A percentile compares a stretch with the other conserved stretches of the same genome.
Conservation (phyloP, 2,888 invertebrate species). For the Ceraclea dissimilis region DNA sequence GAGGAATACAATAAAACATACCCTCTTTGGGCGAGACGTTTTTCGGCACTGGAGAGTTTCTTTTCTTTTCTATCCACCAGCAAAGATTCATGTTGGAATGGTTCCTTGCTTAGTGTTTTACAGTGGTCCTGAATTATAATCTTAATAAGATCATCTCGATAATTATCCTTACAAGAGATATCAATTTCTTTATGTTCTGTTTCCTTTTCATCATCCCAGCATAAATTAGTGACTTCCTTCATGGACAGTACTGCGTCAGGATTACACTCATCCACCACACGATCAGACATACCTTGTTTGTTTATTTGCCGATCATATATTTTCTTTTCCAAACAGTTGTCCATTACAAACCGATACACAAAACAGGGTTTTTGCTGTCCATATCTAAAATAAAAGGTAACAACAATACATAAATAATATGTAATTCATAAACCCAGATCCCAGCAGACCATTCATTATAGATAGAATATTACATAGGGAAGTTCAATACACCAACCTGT, state of each 20-base stretch:
- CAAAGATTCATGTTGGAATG: constrained; percentile 93
- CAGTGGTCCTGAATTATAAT: constrained; percentile 59
- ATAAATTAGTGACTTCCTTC: constrained; percentile 82
- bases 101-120: constrained; percentile 65
- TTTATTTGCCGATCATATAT: constrained; percentile 98
- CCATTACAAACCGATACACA: constrained; percentile 94
- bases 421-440: neutral
- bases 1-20: constrained; percentile 28
- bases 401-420: neutral
- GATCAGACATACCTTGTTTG: constrained; percentile 96
- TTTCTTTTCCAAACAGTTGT: constrained; percentile 94
- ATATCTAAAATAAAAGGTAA: constrained; percentile 53
- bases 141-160: constrained; percentile 75
- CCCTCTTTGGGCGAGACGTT: constrained; percentile 80
- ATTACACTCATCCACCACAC: constrained; percentile 97
- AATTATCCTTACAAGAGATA: constrained; percentile 52
- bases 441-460: too few relatives aligned
- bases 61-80: constrained; percentile 92
- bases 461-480: too few relatives aligned
- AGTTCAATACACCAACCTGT: constrained; percentile 44
- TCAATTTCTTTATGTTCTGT: constrained; percentile 12
- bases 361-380: constrained; percentile 92
- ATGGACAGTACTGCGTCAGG: constrained; percentile 89
- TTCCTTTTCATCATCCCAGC: constrained; percentile 73
- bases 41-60: constrained; percentile 88